These are phyloP conservation scores for Eolophus roseicapilla DNA, from an alignment of 2,113 vertebrate species.

Conservation along the genomic window DNA sequence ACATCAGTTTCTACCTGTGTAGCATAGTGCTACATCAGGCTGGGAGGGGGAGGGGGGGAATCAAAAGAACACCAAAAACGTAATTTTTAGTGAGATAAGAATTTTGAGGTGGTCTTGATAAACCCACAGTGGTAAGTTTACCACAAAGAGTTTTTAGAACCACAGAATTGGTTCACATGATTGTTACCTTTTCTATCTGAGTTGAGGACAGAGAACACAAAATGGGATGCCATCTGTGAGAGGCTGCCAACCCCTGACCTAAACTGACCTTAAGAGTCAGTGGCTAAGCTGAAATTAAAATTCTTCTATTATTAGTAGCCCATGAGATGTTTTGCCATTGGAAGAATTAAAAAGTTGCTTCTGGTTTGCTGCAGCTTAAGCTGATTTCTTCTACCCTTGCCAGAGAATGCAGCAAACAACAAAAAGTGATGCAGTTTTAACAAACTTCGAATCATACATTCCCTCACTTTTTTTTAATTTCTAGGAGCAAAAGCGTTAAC, in stretches of 20 bases:
- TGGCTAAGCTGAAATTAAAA: neutral
- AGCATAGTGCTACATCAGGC: neutral
- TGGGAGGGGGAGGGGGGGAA: neutral
- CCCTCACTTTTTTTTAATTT: neutral
- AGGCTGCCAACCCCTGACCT: neutral
- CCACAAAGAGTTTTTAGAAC: neutral
- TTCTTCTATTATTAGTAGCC: neutral
- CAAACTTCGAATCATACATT: neutral
- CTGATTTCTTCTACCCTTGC: neutral
- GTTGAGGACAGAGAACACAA: neutral
- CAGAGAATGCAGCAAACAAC: neutral
- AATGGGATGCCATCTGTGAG: neutral
- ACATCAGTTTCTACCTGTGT: neutral
- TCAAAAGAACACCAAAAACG: neutral
- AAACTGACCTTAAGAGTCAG: neutral
- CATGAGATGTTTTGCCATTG: neutral
- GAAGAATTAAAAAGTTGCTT: neutral
- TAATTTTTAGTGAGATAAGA: neutral
- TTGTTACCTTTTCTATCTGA: neutral
- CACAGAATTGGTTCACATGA: neutral
- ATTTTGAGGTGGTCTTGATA: neutral
- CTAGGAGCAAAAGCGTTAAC: neutral
- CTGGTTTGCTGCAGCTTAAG: neutral
- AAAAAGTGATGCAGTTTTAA: neutral
- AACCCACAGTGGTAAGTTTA: neutral